Evolutionary conservation across 2,113 vertebrate genomes (phyloP), one percentile per base, ranked within the genome.

Genomic region (Sphaerodactylus townsendi): DNA sequence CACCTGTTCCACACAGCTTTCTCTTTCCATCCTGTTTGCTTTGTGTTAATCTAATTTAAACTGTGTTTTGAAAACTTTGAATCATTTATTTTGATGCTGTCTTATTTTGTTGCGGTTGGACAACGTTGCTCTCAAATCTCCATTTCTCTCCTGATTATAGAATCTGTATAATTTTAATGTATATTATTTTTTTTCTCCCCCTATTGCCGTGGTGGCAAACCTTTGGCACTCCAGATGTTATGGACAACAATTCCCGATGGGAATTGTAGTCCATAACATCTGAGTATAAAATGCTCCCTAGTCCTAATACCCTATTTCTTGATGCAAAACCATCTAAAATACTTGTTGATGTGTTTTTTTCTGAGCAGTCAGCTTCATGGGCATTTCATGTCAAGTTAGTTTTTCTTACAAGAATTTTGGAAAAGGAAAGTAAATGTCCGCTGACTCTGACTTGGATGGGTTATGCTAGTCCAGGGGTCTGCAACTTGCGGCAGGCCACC

Each of bases 31-130:
- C 39, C 37, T 25, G 2, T 48, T 17, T 66, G 44, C 72, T 85
- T 68, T 87, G 68, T n/a, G 68, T 82, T 82, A 44, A 81, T 83
- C 59, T 91, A 37, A 85, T 86, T 89, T 25, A 77, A 82, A 86
- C 28, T 65, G 48, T 90, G 79, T 89, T 82, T 59, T 76, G 78
- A 70, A 91, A 92, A 85, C 68, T 83, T 88, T 77, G 79, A 62
- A 80, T 88, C 81, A 88, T 84, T 86, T 79, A 85, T 86, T 80
- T 89, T 85, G 78, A 39, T 84, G 78, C 23, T 59, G 89, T 81
- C 88, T 91, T 92, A 87, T 87, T 91, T 77, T 85, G 72, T 41
- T 84, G 68, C 82, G 33, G 21, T 81, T 69, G 77, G 33, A 23
- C 76, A 81, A 10, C 41, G 56, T 68, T 88, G 44, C 28, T 37